Percentiles rank a stretch among this genome's conserved stretches.
phyloP scores from a whole-genome alignment of 2,113 vertebrate genomes.

The Pagrus major region DNA sequence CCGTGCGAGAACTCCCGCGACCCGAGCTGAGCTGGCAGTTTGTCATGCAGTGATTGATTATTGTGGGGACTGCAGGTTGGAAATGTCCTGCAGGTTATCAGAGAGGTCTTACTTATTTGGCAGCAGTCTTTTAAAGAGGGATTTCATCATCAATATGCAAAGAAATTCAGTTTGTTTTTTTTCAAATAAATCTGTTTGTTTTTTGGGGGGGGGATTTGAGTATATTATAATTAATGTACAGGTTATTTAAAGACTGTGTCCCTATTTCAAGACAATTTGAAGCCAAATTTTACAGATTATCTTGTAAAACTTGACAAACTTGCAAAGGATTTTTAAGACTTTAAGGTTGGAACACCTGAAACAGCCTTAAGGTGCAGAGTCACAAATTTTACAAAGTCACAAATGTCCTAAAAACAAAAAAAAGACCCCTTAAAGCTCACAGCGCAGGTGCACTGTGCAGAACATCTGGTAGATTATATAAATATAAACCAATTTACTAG shows the following conservation, averaged over 20 bases:
- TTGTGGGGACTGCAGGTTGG: constrained; percentile 37
- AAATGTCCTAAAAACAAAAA: not conserved
- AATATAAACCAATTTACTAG: not conserved
- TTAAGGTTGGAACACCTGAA: not conserved
- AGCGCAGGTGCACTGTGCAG: not conserved
- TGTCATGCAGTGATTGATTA: constrained; percentile 68
- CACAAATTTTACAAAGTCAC: not conserved
- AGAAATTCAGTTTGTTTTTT: not conserved
- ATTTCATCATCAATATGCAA: not conserved
- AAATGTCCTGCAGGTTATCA: constrained; percentile 37
- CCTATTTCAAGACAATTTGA: not conserved
- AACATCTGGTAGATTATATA: not conserved
- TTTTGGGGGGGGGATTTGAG: no score
- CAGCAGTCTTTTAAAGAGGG: not conserved
- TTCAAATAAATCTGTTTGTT: not conserved
- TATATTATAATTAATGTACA: not conserved
- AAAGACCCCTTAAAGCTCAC: not conserved
- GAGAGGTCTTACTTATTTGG: not conserved
- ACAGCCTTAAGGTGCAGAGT: not conserved
- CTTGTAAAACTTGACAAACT: not conserved
- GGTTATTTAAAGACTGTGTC: not conserved
- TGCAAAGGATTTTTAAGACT: not conserved
- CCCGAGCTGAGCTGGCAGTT: constrained; percentile 35
- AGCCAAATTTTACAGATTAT: not conserved
- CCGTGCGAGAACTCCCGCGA: constrained; percentile 46